Base-by-base conservation (phyloP, 2,797 vertebrate species). In the Alauda arvensis region DNA sequence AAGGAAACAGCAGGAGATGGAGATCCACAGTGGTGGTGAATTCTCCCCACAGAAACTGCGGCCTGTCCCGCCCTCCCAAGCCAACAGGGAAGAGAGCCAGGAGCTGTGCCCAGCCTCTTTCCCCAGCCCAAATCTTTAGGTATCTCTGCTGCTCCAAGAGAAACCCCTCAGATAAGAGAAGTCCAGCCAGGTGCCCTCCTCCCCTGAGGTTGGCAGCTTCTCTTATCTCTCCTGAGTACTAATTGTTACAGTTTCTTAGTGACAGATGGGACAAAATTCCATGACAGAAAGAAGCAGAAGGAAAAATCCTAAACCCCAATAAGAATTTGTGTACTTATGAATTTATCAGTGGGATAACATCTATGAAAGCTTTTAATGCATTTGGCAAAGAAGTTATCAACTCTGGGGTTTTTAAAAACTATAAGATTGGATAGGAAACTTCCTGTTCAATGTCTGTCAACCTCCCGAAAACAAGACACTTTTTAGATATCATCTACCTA, bases 171-270 rank as follows among this genome's bases (percentile, higher is more conserved):
- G 20, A 57, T 15, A 5, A 9, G 6, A 31, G 26, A 71, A 37
- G 12, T 25, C 16, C 33, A 46, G 26, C 26, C 42, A 19, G 20
- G 20, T 31, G 20, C 33, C 7, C 9, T 37, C 28, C 24, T 28
- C 11, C n/a, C n/a, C 21, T 25, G 55, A 31, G 6, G 12, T 24
- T 19, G 34, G 21, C 43, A 25, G 17, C 8, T 48, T 39, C 28
- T n/a, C 26, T 39, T 25, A 21, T n/a, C 17, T 48, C 34, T 59
- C 15, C 17, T 26, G 12, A n/a, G 8, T 26, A 59, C 17, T 18
- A 29, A 9, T 45, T 1, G 0, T n/a, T n/a, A 10, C 0, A 12
- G 17, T 39, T 39, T 59, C 21, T 59, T 72, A 46, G 21, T 1
- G 2, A 18, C 28, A 48, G 16, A 57, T 59, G 28, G 21, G 17